Evolutionary conservation across 2,888 invertebrate genomes (phyloP).

Genomic region (Protophormia terraenovae): DNA sequence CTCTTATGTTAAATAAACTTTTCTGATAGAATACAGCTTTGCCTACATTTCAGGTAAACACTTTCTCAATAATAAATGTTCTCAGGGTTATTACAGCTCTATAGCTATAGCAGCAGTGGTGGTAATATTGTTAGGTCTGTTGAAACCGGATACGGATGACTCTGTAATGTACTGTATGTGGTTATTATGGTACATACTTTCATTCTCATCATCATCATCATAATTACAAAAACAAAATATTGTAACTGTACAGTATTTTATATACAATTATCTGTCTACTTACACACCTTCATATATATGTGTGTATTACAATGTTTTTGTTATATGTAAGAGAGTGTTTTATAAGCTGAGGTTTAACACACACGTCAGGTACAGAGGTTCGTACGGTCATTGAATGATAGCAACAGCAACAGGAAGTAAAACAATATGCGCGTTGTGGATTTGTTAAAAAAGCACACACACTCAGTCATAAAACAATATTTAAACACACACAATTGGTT

Average conservation of each 20-base stretch:
- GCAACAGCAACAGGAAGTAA: conserved; percentile 57
- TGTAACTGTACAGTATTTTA: conserved; percentile 26
- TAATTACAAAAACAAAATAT: conserved; percentile 52
- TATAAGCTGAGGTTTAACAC: conserved; percentile 57
- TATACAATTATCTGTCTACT: background rate
- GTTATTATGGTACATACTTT: conserved; percentile 37
- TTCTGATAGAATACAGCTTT: no score
- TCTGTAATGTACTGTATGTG: conserved; percentile 59
- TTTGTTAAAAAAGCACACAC: background rate
- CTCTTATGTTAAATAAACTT: no score
- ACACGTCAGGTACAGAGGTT: conserved; percentile 57
- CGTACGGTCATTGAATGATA: conserved; percentile 59
- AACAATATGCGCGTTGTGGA: conserved; percentile 38
- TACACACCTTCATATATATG: conserved; percentile 1
- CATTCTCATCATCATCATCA: conserved; percentile 10
- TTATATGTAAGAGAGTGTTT: conserved; percentile 3
- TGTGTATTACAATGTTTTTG: conserved; percentile 1
- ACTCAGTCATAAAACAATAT: background rate
- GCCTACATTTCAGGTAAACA: no score
- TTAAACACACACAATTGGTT: conserved; percentile 33
- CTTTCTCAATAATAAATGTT: no score
- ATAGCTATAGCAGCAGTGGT: background rate
- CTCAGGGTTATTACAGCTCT: no score
- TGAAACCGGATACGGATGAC: conserved; percentile 61
- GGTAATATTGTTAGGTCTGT: conserved; percentile 8